phyloP scores from a whole-genome alignment of 92 coral and sea anemone genomes.

The Paramuricea clavata region DNA sequence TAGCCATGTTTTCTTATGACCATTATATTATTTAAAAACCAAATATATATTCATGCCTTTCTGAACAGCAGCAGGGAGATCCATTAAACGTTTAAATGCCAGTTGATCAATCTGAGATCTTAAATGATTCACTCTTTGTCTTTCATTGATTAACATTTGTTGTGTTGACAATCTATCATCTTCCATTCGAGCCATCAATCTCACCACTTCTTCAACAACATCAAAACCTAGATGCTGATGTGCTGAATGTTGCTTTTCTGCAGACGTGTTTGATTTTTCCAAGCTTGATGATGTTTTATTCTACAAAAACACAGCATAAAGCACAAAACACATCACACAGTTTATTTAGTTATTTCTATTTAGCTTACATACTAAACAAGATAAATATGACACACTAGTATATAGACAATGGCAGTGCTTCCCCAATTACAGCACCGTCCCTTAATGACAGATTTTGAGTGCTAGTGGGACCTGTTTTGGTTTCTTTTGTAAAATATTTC shows the following conservation, averaged over 20 bases:
- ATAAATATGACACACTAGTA: no score
- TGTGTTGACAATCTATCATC: slow-evolving; percentile 84
- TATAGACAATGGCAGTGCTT: no score
- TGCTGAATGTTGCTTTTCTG: slow-evolving; percentile 31
- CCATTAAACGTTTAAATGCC: slow-evolving; percentile 87
- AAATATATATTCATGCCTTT: slow-evolving; percentile 67
- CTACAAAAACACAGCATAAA: background rate
- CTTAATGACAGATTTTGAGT: no score
- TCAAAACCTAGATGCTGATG: slow-evolving; percentile 69
- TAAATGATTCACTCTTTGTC: slow-evolving; percentile 76
- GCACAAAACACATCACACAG: no score
- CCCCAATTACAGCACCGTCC: no score
- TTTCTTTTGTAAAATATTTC: no score
- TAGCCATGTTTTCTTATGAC: no score
- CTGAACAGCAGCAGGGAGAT: slow-evolving; percentile 91
- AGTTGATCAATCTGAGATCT: slow-evolving; percentile 80
- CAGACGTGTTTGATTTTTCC: slow-evolving; percentile 48
- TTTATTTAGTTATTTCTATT: no score
- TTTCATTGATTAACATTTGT: slow-evolving; percentile 76
- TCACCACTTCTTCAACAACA: slow-evolving; percentile 81
- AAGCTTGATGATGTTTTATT: background rate
- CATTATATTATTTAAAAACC: no score
- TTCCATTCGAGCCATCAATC: slow-evolving; percentile 86
- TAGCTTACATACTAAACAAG: no score
- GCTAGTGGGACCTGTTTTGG: no score